Conservation (phyloP, 2,888 invertebrate species). For the Hanleya hanleyi region DNA sequence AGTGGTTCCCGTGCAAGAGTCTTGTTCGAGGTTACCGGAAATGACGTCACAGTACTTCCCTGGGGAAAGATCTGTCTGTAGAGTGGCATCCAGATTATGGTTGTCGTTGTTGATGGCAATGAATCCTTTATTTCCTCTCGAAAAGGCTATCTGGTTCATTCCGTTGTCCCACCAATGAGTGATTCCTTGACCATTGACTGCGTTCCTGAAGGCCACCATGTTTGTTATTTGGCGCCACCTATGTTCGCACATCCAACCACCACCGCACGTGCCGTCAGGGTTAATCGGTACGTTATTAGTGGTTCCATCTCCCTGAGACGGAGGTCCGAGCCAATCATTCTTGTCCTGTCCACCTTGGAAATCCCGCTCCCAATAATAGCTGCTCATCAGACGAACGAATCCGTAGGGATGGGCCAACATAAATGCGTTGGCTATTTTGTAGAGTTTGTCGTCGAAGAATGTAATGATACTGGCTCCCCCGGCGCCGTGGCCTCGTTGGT, state of each 20-base stretch:
- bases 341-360: not conserved
- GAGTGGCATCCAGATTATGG: conserved; percentile 66
- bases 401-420: conserved; percentile 80
- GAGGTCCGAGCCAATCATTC: conserved; percentile 3
- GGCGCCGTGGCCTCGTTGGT: conserved; percentile 80
- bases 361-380: conserved; percentile 75
- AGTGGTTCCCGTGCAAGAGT: conserved; percentile 80
- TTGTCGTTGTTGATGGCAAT: conserved; percentile 83
- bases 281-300: not conserved
- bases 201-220: conserved; percentile 58
- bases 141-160: conserved; percentile 87
- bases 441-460: conserved; percentile 36
- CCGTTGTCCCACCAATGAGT: conserved; percentile 85
- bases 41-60: conserved; percentile 91
- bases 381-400: conserved; percentile 86
- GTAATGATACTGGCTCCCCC: conserved; percentile 31
- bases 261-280: not conserved
- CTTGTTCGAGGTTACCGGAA: conserved; percentile 77
- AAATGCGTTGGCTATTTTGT: conserved; percentile 82
- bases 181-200: conserved; percentile 63
- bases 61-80: conserved; percentile 77
- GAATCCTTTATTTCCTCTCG: conserved; percentile 80
- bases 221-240: conserved; percentile 37
- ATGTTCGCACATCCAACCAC: conserved; percentile 1
- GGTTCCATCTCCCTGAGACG: not conserved